phyloP scores from a whole-genome alignment of 2,888 invertebrate genomes.

The Andrena dorsata region DNA sequence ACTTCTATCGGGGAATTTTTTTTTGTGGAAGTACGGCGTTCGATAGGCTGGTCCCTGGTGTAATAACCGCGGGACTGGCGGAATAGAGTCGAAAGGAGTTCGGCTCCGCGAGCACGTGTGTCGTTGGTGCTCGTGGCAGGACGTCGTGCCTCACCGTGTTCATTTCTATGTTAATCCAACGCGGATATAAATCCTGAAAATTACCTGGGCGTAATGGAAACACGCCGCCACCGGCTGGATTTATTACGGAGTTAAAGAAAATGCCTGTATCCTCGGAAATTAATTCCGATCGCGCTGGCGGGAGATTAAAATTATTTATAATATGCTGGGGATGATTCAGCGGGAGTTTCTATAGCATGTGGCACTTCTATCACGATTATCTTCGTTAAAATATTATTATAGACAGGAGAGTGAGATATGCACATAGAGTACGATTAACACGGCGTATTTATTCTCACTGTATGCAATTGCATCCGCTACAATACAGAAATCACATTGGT shows the following conservation, averaged over 20 bases:
- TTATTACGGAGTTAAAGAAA: conserved; percentile 22
- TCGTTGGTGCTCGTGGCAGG: background rate
- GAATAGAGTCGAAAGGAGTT: conserved; percentile 7
- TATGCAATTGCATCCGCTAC: too few species aligned
- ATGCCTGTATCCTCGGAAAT: conserved; percentile 6
- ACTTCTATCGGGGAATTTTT: conserved; percentile 30
- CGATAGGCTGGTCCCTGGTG: conserved; percentile 25
- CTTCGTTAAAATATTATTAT: too few species aligned
- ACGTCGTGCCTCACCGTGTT: conserved; percentile 10
- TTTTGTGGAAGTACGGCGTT: conserved; percentile 1
- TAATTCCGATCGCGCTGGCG: conserved; percentile 6
- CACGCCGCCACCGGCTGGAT: background rate
- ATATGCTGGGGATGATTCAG: background rate
- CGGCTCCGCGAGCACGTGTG: background rate
- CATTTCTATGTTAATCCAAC: conserved; percentile 44
- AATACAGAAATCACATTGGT: too few species aligned
- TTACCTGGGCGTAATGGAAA: conserved; percentile 27
- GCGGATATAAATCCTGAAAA: conserved; percentile 43
- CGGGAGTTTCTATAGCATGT: background rate
- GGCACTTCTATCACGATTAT: background rate
- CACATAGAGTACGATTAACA: too few species aligned
- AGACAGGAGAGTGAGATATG: too few species aligned
- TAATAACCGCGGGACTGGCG: conserved; percentile 27
- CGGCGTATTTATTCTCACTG: too few species aligned
- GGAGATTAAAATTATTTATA: conserved; percentile 13